Evolutionary conservation across 2,797 vertebrate species (phyloP).

Genomic region (Vipera latastei): DNA sequence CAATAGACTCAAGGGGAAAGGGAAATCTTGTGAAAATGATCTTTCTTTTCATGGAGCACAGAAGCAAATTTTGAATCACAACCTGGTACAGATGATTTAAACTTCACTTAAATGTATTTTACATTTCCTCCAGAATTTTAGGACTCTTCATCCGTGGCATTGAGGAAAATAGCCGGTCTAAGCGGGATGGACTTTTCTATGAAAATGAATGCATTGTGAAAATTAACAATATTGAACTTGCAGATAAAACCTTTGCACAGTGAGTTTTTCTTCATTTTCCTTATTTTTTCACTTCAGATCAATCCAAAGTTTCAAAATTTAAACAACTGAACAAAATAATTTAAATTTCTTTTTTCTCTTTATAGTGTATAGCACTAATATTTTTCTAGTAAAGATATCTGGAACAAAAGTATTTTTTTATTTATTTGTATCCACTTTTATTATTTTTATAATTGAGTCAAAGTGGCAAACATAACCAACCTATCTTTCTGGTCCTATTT

Average conservation of each 20-base stretch:
- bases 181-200: constrained; percentile 84
- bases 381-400: no score
- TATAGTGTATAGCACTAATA: constrained; percentile 10
- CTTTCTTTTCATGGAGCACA: background rate
- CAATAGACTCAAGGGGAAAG: background rate
- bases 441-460: background rate
- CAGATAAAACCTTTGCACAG: constrained; percentile 93
- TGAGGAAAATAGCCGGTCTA: constrained; percentile 91
- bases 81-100: background rate
- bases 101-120: constrained; percentile 22
- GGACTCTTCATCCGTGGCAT: constrained; percentile 90
- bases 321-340: background rate
- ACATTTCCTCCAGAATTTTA: constrained; percentile 75
- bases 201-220: constrained; percentile 94
- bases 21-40: background rate
- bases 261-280: constrained; percentile 72
- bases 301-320: constrained; percentile 2
- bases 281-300: background rate
- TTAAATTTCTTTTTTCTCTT: background rate
- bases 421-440: background rate
- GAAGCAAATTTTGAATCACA: background rate
- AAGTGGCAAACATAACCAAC: background rate
- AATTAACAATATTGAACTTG: constrained; percentile 88
- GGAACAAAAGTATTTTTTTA: background rate
- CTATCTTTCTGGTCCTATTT: background rate